Evolutionary conservation across 2,797 vertebrate genomes (phyloP).

Genomic region (Tinamus major): DNA sequence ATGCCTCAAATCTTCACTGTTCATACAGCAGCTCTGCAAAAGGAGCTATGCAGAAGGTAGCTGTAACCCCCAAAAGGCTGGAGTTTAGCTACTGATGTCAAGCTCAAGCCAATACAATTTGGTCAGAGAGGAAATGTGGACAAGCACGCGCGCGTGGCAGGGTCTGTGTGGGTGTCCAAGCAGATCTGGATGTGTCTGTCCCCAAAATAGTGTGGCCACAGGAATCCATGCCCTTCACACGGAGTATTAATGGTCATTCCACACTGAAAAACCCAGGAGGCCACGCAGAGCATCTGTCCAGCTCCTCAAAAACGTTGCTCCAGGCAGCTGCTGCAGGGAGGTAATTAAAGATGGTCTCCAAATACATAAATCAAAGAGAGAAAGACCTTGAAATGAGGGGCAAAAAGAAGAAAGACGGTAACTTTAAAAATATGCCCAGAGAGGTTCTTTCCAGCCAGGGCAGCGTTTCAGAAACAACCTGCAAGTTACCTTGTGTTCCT

Average conservation of each 20-base stretch:
- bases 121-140: background rate
- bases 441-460: background rate
- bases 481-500: background rate
- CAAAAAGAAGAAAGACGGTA: background rate
- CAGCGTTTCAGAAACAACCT: background rate
- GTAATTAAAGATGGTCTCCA: conserved; percentile 47
- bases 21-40: background rate
- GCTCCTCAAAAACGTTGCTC: background rate
- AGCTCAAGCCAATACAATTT: background rate
- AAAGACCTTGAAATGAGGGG: background rate
- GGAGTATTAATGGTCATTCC: background rate
- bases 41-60: background rate
- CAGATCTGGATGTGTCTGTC: background rate
- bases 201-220: background rate
- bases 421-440: background rate
- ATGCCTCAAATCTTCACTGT: background rate
- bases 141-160: rapidly evolving
- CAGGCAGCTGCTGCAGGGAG: conserved; percentile 21
- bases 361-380: conserved; percentile 48
- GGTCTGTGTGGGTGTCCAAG: background rate
- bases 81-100: background rate
- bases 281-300: background rate
- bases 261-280: background rate
- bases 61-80: background rate
- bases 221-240: background rate